Evolutionary conservation across 2,888 invertebrate genomes (phyloP), one percentile per base, ranked within the genome.

Genomic region (Microctonus brassicae): DNA sequence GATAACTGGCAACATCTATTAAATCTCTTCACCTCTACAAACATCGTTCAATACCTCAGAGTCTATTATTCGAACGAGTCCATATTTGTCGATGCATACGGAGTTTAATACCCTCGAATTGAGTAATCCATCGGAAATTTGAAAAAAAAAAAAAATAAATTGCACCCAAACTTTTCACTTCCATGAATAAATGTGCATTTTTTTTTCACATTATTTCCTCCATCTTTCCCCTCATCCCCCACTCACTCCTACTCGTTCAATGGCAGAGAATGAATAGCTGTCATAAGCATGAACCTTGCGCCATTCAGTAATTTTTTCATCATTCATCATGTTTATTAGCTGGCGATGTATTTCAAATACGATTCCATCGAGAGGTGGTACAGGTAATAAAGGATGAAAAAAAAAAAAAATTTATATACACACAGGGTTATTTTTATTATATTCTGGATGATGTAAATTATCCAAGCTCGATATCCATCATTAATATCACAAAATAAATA

Each of bases 271-370:
- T 66, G 57, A 66, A 66, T 66, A 55, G 36, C 66, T 66, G 66
- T 66, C 66, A n/a, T 66, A 36, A 66, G 39, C 66, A 66, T 20
- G 52, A 34, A 33, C 55, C 29, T 52, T 52, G 36, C 57, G 57
- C 66, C 26, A 55, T 66, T 57, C 66, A 55, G 39, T 57, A 39
- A 57, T 66, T 66, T 66, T 66, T 36, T 55, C 66, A 66, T 66
- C 66, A 66, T 66, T 24, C 55, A 66, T 66, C 66, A 66, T 57
- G 39, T 57, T 66, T 66, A 66, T 66, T 66, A 66, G 39, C 57
- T 55, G 36, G 66, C n/a, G 55, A 39, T 39, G 36, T 64, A 53
- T 33, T 34, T 42, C 47, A 47, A 47, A 47, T 20, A 17, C 17
- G 47, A 63, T 66, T 55, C 20, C 26, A 57, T 13, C 17, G 33